phyloP scores from a whole-genome alignment of 35 echinoderm and acorn worm species.

The Lytechinus pictus region DNA sequence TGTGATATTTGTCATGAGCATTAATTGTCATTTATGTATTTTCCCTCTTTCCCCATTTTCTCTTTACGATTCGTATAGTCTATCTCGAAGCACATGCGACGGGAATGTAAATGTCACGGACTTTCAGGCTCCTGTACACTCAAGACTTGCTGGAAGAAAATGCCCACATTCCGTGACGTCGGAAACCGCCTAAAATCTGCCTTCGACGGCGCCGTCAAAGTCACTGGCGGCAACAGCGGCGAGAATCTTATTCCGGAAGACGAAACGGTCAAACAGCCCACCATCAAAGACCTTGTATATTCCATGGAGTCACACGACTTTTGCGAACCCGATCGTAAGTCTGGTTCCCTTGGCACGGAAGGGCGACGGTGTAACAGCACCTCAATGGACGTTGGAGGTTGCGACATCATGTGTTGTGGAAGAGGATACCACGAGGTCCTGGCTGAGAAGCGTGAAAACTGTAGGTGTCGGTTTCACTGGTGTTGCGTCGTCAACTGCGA shows the following conservation, averaged over 20 bases:
- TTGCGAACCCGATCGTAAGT: slow-evolving; percentile 78
- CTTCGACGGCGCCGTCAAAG: slow-evolving; percentile 94
- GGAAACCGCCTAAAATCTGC: slow-evolving; percentile 79
- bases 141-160: slow-evolving; percentile 94
- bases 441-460: slow-evolving; percentile 62
- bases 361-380: slow-evolving; percentile 85
- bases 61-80: slow-evolving; percentile 65
- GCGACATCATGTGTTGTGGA: slow-evolving; percentile 89
- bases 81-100: slow-evolving; percentile 68
- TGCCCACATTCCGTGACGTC: slow-evolving; percentile 89
- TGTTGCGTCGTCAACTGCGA: slow-evolving; percentile 98
- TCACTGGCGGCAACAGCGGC: slow-evolving; percentile 89
- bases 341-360: slow-evolving; percentile 87
- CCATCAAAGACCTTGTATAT: slow-evolving; percentile 75
- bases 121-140: slow-evolving; percentile 94
- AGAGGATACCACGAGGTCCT: slow-evolving; percentile 76
- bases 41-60: not conserved
- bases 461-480: slow-evolving; percentile 94
- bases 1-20: not conserved
- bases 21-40: not conserved
- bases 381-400: slow-evolving; percentile 80
- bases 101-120: slow-evolving; percentile 93
- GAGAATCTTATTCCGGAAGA: slow-evolving; percentile 78
- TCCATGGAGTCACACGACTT: slow-evolving; percentile 88
- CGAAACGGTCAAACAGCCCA: slow-evolving; percentile 71